Percentiles rank a stretch among this genome's conserved stretches.
Conservation (phyloP, 1,140 invertebrate genomes). For the Monomorium pharaonis region DNA sequence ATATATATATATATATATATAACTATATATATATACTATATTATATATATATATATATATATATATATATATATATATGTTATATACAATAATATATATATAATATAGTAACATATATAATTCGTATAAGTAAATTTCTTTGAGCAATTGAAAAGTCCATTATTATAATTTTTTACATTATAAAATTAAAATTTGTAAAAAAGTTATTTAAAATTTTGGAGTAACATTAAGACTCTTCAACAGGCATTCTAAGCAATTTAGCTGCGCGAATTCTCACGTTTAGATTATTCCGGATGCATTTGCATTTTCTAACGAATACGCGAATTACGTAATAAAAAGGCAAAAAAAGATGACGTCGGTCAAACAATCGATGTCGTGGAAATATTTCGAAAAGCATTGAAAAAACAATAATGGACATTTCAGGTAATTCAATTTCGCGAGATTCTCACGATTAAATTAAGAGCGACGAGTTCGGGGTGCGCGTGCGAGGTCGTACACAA, state of each 20-base stretch:
- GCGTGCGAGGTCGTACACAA: conserved; percentile 42
- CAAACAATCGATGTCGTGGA: not conserved
- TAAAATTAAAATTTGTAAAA: not conserved
- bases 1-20: no score
- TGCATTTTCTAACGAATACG: not conserved
- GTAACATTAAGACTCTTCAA: not conserved
- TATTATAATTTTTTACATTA: not conserved
- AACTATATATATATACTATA: no score
- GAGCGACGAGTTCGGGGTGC: not conserved
- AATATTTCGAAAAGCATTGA: not conserved
- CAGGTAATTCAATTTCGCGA: conserved; percentile 18
- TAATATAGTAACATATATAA: no score
- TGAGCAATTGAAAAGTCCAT: not conserved
- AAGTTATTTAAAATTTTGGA: no score
- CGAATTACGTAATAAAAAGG: not conserved
- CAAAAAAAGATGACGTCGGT: not conserved
- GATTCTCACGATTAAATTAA: conserved; percentile 51
- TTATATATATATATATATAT: no score
- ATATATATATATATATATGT: no score
- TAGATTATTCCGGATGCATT: not conserved
- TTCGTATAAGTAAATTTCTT: no score
- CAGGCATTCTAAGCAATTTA: not conserved
- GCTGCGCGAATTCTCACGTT: not conserved
- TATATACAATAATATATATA: no score
- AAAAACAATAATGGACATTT: not conserved